Conservation (phyloP, 2,888 invertebrate species). For the Lissocephala sabroskyi region DNA sequence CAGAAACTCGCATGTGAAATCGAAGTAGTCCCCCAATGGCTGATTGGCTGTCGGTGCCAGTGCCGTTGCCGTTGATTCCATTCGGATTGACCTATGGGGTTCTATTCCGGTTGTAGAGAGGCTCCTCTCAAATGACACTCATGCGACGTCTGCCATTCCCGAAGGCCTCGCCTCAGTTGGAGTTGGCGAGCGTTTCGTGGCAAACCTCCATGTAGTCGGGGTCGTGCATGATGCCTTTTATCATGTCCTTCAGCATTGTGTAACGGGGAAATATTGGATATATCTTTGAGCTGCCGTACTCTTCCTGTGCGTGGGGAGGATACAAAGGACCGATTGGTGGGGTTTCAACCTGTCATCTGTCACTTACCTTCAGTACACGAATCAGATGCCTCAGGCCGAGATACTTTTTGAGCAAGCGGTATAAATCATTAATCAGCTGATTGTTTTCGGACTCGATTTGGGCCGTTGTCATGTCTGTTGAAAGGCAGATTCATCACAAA, state of each 20-base stretch:
- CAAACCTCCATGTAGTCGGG: constrained; percentile 98
- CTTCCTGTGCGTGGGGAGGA: constrained; percentile 76
- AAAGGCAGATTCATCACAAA: constrained; percentile 1
- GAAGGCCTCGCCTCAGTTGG: constrained; percentile 71
- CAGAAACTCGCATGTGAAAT: constrained; percentile 42
- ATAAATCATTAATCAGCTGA: constrained; percentile 93
- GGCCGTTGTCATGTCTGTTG: constrained; percentile 91
- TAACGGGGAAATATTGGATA: constrained; percentile 96
- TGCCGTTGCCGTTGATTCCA: no score
- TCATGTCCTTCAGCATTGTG: constrained; percentile 97
- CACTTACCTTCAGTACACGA: constrained; percentile 84
- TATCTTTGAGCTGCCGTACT: constrained; percentile 92
- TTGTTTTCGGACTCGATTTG: constrained; percentile 95
- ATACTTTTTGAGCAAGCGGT: constrained; percentile 93
- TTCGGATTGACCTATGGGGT: no score
- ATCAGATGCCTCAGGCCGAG: constrained; percentile 90
- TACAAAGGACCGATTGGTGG: constrained; percentile 2
- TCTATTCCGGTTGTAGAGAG: background rate
- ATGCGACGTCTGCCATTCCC: constrained; percentile 62
- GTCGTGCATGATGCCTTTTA: constrained; percentile 94
- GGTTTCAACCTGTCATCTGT: no score
- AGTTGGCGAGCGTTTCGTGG: constrained; percentile 83
- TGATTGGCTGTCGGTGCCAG: no score
- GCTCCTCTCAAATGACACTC: constrained; percentile 54
- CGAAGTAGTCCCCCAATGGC: no score